phyloP scores from a whole-genome alignment of 2,113 vertebrate species.

The Paratilapia polleni region DNA sequence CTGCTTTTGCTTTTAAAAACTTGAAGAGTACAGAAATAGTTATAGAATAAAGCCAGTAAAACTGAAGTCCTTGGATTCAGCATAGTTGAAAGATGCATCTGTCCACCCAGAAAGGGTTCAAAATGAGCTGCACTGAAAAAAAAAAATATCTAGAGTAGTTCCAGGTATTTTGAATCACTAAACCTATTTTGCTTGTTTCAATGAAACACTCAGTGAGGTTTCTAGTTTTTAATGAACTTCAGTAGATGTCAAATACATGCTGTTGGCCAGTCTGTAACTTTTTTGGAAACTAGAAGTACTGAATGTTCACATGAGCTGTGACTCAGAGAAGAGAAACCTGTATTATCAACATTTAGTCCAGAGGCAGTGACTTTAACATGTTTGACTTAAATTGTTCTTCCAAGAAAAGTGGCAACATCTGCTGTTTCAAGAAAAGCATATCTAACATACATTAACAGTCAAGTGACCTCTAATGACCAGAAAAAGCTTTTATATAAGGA shows the following conservation, averaged over 20 bases:
- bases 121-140: not conserved
- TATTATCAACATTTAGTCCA: no score
- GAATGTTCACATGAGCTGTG: not conserved
- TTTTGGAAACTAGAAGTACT: not conserved
- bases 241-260: not conserved
- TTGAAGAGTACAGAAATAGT: not conserved
- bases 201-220: not conserved
- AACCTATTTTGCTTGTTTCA: not conserved
- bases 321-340: not conserved
- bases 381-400: no score
- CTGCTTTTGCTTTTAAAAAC: not conserved
- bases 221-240: not conserved
- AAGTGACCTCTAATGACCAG: not conserved
- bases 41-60: not conserved
- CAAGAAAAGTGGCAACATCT: no score
- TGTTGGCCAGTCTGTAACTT: not conserved
- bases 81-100: not conserved
- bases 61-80: slow-evolving; percentile 1
- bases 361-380: no score
- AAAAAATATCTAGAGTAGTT: not conserved
- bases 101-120: not conserved
- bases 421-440: not conserved
- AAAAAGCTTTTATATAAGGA: not conserved
- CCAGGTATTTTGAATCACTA: not conserved
- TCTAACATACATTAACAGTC: not conserved